phyloP scores from a whole-genome alignment of 92 coral and sea anemone species.

The Palythoa grandis region DNA sequence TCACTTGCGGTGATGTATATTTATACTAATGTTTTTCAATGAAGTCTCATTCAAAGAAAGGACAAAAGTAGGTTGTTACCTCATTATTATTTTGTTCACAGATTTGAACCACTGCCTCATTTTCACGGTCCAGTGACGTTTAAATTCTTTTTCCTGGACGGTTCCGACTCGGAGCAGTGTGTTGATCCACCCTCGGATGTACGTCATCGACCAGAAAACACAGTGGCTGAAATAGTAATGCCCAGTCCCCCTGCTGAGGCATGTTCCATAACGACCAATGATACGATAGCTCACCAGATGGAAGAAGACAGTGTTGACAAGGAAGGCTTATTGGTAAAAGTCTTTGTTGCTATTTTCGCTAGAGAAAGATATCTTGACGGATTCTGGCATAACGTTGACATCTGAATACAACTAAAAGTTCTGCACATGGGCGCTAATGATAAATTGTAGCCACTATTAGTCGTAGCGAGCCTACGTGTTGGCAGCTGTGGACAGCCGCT shows the following conservation, averaged over 20 bases:
- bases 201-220: constrained; percentile 13
- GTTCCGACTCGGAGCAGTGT: constrained; percentile 6
- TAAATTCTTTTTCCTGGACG: background rate
- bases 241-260: constrained; percentile 26
- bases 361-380: background rate
- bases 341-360: background rate
- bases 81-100: background rate
- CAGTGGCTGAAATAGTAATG: constrained; percentile 26
- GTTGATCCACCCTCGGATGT: constrained; percentile 4
- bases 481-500: too few species aligned
- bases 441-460: too few species aligned
- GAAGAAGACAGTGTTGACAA: constrained; percentile 10
- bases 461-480: too few species aligned
- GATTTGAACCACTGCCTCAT: background rate
- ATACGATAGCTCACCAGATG: constrained; percentile 1
- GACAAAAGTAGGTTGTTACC: background rate
- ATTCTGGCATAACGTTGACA: background rate
- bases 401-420: background rate
- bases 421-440: too few species aligned
- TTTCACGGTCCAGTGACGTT: constrained; percentile 35
- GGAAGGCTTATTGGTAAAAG: constrained; percentile 4
- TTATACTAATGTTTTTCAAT: background rate
- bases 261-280: constrained; percentile 14
- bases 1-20: background rate
- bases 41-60: too few species aligned